These are phyloP conservation scores for Dicentrarchus labrax DNA, from an alignment of 2,113 vertebrate genomes.

Conservation along the genomic window DNA sequence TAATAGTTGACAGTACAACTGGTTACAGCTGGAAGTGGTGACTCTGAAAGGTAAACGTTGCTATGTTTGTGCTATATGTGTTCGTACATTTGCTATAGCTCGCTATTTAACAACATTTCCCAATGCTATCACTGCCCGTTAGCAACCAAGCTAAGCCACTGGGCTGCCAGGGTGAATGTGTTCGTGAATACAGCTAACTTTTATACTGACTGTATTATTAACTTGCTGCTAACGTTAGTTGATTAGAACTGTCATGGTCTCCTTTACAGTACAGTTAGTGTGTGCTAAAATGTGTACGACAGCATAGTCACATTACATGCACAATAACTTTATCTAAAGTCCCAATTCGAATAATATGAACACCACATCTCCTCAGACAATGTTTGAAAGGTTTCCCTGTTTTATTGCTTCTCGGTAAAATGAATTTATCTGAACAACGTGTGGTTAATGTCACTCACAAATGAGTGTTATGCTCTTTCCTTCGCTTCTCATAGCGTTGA, in stretches of 20 bases:
- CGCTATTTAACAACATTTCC: neutral
- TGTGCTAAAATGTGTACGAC: neutral
- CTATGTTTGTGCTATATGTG: too few relatives aligned
- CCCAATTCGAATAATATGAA: too few relatives aligned
- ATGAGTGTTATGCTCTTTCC: too few relatives aligned
- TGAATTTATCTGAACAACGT: too few relatives aligned
- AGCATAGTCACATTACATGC: neutral
- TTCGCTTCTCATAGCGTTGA: too few relatives aligned
- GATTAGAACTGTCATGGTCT: neutral
- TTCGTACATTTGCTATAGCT: neutral
- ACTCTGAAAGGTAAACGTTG: conserved; percentile 9
- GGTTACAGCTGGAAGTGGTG: rapidly evolving
- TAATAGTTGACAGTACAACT: neutral
- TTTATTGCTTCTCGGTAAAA: neutral
- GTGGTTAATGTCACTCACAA: neutral
- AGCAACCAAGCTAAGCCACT: conserved; percentile 17
- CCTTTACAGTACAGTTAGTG: neutral
- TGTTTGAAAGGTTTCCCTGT: too few relatives aligned
- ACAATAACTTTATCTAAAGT: neutral
- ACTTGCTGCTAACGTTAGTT: neutral
- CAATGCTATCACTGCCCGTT: neutral
- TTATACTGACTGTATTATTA: neutral
- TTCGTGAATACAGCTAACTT: neutral
- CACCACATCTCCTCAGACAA: too few relatives aligned
- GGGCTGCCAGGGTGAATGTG: neutral